A percentile compares a stretch with the other conserved stretches of the same genome.
Conservation (phyloP, 2,888 invertebrate species). For the Apodemia zela region DNA sequence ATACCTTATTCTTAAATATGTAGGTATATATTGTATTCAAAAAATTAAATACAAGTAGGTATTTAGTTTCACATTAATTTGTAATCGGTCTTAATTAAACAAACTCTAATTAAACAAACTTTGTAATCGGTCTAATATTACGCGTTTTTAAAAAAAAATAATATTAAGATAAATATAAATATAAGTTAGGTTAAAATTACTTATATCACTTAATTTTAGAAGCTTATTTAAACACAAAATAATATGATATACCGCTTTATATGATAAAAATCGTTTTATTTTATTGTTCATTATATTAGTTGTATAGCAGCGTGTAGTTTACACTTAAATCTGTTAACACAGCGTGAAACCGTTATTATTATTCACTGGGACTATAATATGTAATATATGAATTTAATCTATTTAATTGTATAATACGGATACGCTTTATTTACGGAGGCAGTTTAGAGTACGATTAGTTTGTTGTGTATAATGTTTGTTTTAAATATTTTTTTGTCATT, state of each 20-base stretch:
- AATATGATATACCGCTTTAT: background rate
- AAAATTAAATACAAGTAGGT: too few relatives aligned
- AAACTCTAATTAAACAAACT: too few relatives aligned
- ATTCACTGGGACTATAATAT: slow-evolving; percentile 17
- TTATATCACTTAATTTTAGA: background rate
- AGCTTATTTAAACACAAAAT: background rate
- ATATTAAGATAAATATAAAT: background rate
- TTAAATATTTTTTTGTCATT: too few relatives aligned
- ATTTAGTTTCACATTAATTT: too few relatives aligned
- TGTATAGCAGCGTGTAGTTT: background rate
- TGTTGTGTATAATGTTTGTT: background rate
- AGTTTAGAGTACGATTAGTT: background rate
- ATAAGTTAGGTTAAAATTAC: background rate
- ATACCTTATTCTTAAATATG: too few relatives aligned
- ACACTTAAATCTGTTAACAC: slow-evolving; percentile 52
- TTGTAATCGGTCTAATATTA: too few relatives aligned
- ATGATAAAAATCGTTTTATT: slow-evolving; percentile 13
- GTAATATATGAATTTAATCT: slow-evolving; percentile 10
- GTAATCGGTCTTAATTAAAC: too few relatives aligned
- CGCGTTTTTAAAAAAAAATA: too few relatives aligned
- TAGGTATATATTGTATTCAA: too few relatives aligned
- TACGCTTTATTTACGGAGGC: background rate
- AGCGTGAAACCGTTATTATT: slow-evolving; percentile 50
- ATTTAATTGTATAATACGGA: background rate
- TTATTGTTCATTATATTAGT: slow-evolving; percentile 14